A percentile compares a stretch with the other conserved stretches of the same genome.
Evolutionary conservation across 1,140 invertebrate genomes (phyloP).

Genomic region (Thaumetopoea pityocampa): DNA sequence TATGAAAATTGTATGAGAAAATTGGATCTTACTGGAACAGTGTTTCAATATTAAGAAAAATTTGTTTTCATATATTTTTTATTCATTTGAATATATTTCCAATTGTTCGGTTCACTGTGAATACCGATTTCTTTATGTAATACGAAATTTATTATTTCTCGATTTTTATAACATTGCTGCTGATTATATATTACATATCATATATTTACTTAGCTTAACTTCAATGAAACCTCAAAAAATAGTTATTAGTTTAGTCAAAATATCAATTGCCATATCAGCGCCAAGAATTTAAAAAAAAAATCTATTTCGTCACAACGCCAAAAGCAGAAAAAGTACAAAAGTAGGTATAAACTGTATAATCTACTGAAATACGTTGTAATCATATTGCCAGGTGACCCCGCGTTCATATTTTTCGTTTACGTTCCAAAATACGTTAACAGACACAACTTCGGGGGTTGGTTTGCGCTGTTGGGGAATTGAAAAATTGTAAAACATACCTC

Average conservation of each 20-base stretch:
- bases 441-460: constrained; percentile 22
- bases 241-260: no score
- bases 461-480: constrained; percentile 28
- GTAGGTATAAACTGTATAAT: constrained; percentile 11
- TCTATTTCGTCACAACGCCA: constrained; percentile 8
- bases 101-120: no score
- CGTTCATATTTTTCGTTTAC: constrained; percentile 21
- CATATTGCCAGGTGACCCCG: constrained; percentile 18
- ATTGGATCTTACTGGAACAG: constrained; percentile 1
- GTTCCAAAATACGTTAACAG: constrained; percentile 22
- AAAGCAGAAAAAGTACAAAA: constrained; percentile 3
- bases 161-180: no score
- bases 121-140: no score
- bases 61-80: not conserved
- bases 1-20: constrained; percentile 1
- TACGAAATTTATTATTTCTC: no score
- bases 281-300: not conserved
- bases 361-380: constrained; percentile 14
- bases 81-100: no score
- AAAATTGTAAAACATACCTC: constrained; percentile 44
- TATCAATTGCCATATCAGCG: no score
- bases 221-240: no score
- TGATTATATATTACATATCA: no score
- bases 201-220: no score
- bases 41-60: not conserved